phyloP scores from a whole-genome alignment of 2,888 invertebrate genomes.

The Limnephilus lunatus region DNA sequence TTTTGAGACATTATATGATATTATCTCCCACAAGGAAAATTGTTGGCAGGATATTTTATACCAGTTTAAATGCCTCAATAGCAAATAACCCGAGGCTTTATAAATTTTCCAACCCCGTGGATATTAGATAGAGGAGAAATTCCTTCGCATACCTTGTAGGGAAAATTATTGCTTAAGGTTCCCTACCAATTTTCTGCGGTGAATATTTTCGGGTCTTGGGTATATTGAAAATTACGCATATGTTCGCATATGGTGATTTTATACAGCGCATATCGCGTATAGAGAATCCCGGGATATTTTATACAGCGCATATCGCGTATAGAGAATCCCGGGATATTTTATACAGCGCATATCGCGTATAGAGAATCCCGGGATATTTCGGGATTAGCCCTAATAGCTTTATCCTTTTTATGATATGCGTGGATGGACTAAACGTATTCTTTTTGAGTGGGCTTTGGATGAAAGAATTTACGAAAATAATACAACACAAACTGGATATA shows the following conservation, averaged over 20 bases:
- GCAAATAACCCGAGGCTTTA: background rate
- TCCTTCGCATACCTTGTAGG: background rate
- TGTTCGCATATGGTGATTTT: background rate
- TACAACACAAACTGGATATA: background rate
- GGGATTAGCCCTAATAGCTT: background rate
- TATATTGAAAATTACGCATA: constrained; percentile 21
- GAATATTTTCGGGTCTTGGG: background rate
- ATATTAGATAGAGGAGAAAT: background rate
- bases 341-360: background rate
- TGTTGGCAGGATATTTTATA: constrained; percentile 4
- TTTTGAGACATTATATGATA: background rate
- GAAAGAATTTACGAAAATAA: background rate
- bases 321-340: background rate
- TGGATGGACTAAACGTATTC: background rate
- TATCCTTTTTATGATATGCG: background rate
- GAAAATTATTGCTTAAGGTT: constrained; percentile 24
- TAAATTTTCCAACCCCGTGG: constrained; percentile 25
- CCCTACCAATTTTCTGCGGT: constrained; percentile 16
- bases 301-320: no score
- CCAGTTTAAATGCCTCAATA: constrained; percentile 15
- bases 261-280: background rate
- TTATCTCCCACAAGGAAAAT: background rate
- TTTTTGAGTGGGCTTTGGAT: background rate
- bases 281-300: no score
- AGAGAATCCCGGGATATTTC: background rate